Conservation (phyloP, 2,113 vertebrate genomes). For the Hystrix cristata region DNA sequence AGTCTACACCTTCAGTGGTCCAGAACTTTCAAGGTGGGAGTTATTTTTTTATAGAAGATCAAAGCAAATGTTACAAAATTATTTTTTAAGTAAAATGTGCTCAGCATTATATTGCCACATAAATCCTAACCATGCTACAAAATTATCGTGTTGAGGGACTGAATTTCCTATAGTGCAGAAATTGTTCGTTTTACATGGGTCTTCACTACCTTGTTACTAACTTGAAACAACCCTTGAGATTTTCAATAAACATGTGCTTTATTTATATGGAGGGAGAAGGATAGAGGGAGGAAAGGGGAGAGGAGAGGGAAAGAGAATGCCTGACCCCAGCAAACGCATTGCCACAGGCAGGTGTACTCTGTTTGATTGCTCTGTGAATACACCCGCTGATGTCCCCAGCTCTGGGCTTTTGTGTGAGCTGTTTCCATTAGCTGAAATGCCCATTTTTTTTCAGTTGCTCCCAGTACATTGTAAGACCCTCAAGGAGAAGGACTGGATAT, state of each 20-base stretch:
- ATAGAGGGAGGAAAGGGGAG: neutral
- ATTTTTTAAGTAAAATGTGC: slow-evolving; percentile 49
- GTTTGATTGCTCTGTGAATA: neutral
- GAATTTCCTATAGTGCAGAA: slow-evolving; percentile 6
- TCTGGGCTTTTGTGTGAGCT: slow-evolving; percentile 25
- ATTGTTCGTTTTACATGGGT: neutral
- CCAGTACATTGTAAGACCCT: neutral
- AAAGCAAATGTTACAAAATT: slow-evolving; percentile 27
- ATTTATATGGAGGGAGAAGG: neutral
- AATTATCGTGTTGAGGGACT: neutral
- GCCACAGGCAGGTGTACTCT: neutral
- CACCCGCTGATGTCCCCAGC: neutral
- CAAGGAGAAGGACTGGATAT: neutral
- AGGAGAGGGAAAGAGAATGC: neutral
- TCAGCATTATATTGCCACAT: neutral
- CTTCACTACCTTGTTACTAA: neutral
- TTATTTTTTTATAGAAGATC: slow-evolving; percentile 20
- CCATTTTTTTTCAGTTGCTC: neutral
- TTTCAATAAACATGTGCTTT: neutral
- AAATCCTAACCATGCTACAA: slow-evolving; percentile 40
- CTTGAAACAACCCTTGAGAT: neutral
- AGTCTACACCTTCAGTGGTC: neutral
- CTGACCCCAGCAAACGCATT: too few species aligned
- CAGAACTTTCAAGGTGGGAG: neutral
- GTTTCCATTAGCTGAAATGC: neutral